These are phyloP conservation scores for Ianthella basta DNA, from an alignment of 37 sponge, comb jelly and placozoan species.

Conservation along the genomic window DNA sequence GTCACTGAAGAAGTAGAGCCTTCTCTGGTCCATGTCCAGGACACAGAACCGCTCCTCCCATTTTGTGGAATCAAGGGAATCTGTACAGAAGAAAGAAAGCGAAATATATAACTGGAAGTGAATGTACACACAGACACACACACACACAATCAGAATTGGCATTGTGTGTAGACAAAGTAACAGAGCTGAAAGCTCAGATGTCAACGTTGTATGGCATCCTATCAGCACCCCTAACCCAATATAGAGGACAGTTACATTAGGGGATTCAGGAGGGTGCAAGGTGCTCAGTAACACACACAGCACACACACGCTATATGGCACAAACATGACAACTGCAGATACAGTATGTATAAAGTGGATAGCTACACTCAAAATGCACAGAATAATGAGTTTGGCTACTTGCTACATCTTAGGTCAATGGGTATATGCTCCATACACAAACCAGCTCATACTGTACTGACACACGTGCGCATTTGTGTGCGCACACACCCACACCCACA, in stretches of 20 bases:
- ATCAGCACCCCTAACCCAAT: neutral
- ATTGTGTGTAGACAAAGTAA: neutral
- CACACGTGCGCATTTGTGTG: too few relatives aligned
- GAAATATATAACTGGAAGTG: neutral
- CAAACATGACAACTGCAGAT: neutral
- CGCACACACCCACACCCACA: too few relatives aligned
- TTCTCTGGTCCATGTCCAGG: slow-evolving; percentile 68
- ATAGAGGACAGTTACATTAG: neutral
- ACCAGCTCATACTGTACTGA: too few relatives aligned
- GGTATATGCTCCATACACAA: too few relatives aligned
- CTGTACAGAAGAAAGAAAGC: neutral
- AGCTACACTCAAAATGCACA: neutral
- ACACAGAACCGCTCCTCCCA: slow-evolving; percentile 76
- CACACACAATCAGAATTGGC: neutral
- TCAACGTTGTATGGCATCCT: neutral
- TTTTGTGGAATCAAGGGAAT: slow-evolving; percentile 40
- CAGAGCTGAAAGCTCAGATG: neutral
- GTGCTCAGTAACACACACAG: neutral
- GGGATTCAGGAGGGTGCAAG: neutral
- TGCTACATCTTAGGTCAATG: too few relatives aligned
- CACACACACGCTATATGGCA: neutral
- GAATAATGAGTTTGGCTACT: too few relatives aligned
- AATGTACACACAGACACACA: neutral
- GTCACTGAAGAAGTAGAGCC: slow-evolving; percentile 64
- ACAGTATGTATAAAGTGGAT: neutral